Evolutionary conservation across 1,140 invertebrate genomes (phyloP).

Genomic region (Heliothis virescens): DNA sequence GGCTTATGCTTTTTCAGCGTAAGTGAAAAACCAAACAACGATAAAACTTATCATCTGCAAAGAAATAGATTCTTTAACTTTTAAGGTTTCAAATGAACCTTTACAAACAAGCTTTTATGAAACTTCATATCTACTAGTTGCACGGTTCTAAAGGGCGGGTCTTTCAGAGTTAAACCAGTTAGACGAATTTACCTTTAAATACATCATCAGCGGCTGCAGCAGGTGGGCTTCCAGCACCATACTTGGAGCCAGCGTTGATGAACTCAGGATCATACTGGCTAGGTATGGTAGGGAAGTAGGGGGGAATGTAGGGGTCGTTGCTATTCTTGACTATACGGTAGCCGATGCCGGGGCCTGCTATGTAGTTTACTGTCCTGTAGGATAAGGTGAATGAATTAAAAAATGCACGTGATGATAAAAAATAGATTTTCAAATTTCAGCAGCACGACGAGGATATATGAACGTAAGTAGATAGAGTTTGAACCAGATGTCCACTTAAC

Average conservation of each 20-base stretch:
- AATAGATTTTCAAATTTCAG: not conserved
- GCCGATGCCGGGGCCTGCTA: conserved; percentile 91
- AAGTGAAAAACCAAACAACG: too few species aligned
- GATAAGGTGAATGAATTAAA: not conserved
- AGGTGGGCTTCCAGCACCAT: conserved; percentile 54
- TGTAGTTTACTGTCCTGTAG: conserved; percentile 89
- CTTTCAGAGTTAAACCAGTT: too few species aligned
- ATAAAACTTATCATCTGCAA: too few species aligned
- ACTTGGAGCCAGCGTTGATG: conserved; percentile 75
- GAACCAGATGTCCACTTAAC: too few species aligned
- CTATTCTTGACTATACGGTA: conserved; percentile 89
- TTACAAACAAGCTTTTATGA: too few species aligned
- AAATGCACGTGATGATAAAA: too few species aligned
- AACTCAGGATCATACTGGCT: conserved; percentile 82
- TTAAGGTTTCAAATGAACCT: too few species aligned
- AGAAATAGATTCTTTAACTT: too few species aligned
- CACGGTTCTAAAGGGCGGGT: too few species aligned
- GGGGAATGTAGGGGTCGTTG: conserved; percentile 86
- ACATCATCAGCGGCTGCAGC: conserved; percentile 71
- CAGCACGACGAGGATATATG: not conserved
- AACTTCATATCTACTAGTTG: too few species aligned
- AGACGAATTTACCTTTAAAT: conserved; percentile 70
- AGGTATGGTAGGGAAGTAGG: conserved; percentile 82
- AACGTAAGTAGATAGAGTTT: too few species aligned
- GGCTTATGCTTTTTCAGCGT: too few species aligned